Evolutionary conservation across 2,113 vertebrate species (phyloP).

Genomic region (Gopherus flavomarginatus): DNA sequence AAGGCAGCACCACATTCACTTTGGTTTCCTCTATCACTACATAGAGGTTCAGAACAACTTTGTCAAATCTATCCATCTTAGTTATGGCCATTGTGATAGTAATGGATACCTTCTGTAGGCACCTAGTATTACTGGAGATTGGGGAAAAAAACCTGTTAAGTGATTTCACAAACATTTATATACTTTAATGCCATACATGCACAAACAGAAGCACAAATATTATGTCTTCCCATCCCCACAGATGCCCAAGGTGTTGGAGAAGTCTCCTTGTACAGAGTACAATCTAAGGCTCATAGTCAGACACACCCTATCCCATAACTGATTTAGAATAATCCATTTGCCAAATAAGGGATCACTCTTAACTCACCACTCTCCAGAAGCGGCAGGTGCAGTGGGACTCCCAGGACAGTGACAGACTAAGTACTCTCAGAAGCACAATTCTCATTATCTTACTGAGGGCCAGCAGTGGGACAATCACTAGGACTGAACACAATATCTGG

Average conservation of each 20-base stretch:
- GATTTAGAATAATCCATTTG: neutral
- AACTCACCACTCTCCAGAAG: neutral
- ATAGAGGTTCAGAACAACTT: neutral
- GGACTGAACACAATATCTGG: neutral
- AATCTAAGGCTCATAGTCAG: neutral
- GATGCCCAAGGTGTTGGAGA: neutral
- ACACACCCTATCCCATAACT: neutral
- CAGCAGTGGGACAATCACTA: neutral
- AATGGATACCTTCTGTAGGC: neutral
- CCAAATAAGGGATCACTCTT: neutral
- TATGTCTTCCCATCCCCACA: neutral
- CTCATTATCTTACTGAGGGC: neutral
- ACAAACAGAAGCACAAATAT: neutral
- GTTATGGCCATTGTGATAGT: neutral
- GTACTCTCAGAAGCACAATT: neutral
- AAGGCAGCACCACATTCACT: neutral
- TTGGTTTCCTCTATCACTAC: neutral
- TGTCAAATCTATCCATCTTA: slow-evolving; percentile 1
- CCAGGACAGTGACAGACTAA: neutral
- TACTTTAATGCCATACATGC: neutral
- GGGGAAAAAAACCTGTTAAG: neutral
- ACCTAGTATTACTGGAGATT: neutral
- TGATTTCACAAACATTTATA: neutral
- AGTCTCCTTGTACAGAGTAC: neutral
- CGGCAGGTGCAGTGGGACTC: neutral